Evolutionary conservation across 2,888 invertebrate species (phyloP), one percentile per base, ranked within the genome.

Genomic region (Philereme transversata): DNA sequence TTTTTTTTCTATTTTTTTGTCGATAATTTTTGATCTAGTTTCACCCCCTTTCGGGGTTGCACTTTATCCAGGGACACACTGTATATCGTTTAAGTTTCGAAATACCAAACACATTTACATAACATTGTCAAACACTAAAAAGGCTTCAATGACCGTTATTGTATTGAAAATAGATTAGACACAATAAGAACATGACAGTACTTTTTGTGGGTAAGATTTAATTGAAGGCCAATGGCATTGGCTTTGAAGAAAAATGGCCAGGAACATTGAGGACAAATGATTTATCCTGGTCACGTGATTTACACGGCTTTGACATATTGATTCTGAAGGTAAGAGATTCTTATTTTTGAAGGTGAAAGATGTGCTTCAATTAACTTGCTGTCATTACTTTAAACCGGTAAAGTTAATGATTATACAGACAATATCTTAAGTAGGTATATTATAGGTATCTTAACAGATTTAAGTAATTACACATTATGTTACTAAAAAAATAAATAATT

Each of bases 171-270:
- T 40, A 4, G 4, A 40, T 40, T 40, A 40, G 40, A 40, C 40
- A 40, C 7, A 40, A 40, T 3, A 40, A 40, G 40, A 40, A 40
- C 40, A 40, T 40, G 40, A 40, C 7, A 40, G 4, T 0, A 40
- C 40, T 40, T 40, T 5, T 40, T 40, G 40, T 40, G 40, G 6
- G 40, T 40, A 40, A 40, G 40, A 40, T 40, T 45, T 8, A 44
- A 5, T 6, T 22, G 64, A 58, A 67, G 64, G 66, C 54, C 57
- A 59, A 55, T 22, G 45, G 11, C 51, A 49, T 46, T 57, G 54
- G 47, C 38, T 55, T 54, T 50, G 41, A 40, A 45, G 35, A 43
- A 41, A 53, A 51, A 47, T 35, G 49, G 43, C 5, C 53, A 57
- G 43, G 48, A 50, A 62, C 61, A 59, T 51, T 56, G 36, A 47